Conservation (phyloP, 2,888 invertebrate genomes). For the Ecdyonurus torrentis region DNA sequence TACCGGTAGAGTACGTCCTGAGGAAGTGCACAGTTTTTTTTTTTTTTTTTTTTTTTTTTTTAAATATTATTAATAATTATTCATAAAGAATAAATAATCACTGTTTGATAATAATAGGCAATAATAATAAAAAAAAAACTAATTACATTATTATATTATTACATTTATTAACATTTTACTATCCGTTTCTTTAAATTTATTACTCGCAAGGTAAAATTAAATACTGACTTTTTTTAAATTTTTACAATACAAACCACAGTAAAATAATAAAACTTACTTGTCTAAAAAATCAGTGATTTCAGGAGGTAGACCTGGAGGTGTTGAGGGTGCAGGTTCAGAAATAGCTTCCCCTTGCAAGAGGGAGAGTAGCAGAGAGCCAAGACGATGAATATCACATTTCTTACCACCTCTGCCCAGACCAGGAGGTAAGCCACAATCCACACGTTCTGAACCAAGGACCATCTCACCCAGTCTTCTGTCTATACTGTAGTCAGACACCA, state of each 20-base stretch:
- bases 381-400: slow-evolving; percentile 55
- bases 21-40: too few species aligned
- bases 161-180: background rate
- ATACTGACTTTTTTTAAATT: background rate
- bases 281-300: slow-evolving; percentile 55
- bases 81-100: too few species aligned
- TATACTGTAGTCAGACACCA: slow-evolving; percentile 51
- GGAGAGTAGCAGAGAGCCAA: slow-evolving; percentile 50
- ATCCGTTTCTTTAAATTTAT: too few species aligned
- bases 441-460: slow-evolving; percentile 19
- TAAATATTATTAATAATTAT: too few species aligned
- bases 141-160: too few species aligned
- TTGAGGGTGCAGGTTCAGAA: slow-evolving; percentile 32
- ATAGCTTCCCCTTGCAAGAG: slow-evolving; percentile 37
- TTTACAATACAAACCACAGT: background rate
- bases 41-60: too few species aligned
- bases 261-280: slow-evolving; percentile 31
- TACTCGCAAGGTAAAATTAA: too few species aligned
- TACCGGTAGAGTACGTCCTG: too few species aligned
- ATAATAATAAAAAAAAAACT: too few species aligned
- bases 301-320: slow-evolving; percentile 37
- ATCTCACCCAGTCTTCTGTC: slow-evolving; percentile 47
- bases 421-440: slow-evolving; percentile 24
- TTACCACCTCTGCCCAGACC: slow-evolving; percentile 35
- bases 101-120: too few species aligned